phyloP scores from a whole-genome alignment of 1,140 invertebrate genomes.

The Odontomachus brunneus region DNA sequence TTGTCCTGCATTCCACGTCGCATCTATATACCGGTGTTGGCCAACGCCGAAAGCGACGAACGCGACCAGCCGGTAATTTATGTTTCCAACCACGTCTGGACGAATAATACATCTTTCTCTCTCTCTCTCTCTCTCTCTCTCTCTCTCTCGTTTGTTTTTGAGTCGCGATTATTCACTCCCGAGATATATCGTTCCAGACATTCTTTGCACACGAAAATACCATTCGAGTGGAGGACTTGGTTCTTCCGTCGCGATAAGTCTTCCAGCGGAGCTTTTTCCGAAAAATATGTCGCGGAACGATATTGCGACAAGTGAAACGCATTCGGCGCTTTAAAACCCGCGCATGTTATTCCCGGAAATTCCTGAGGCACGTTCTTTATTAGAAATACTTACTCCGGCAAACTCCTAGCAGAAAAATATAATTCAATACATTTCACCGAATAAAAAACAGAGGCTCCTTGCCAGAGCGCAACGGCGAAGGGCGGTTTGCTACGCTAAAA shows the following conservation, averaged over 20 bases:
- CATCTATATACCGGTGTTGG: not conserved
- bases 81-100: conserved; percentile 44
- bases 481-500: not conserved
- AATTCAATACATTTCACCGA: conserved; percentile 29
- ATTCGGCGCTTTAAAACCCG: conserved; percentile 48
- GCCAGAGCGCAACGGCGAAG: not conserved
- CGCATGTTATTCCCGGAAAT: conserved; percentile 44
- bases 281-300: conserved; percentile 42
- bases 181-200: conserved; percentile 58
- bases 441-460: conserved; percentile 26
- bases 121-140: conserved; percentile 10
- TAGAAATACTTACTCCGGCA: conserved; percentile 38
- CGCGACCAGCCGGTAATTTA: conserved; percentile 36
- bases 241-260: conserved; percentile 48
- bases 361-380: conserved; percentile 45
- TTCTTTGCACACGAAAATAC: conserved; percentile 56
- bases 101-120: conserved; percentile 45
- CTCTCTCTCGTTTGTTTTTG: conserved; percentile 44
- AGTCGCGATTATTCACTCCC: conserved; percentile 51
- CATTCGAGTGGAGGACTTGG: conserved; percentile 36
- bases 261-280: conserved; percentile 37
- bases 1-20: conserved; percentile 25
- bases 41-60: conserved; percentile 3
- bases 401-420: conserved; percentile 28
- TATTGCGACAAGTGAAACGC: conserved; percentile 51